Base-by-base conservation (phyloP, 1,140 invertebrate genomes). In the Galendromus occidentalis region DNA sequence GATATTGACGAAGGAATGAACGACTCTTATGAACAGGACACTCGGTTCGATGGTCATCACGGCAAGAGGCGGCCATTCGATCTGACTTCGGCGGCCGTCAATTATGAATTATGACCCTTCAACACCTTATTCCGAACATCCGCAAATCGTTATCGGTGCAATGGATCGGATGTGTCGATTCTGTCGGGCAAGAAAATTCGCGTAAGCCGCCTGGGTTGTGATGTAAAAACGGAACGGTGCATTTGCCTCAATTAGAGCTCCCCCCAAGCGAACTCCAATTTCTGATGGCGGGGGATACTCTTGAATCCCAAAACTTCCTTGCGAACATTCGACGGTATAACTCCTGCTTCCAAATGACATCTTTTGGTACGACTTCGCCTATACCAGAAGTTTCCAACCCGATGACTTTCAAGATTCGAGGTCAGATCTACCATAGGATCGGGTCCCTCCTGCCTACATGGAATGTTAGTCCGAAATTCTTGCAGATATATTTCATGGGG, bases 151-250 rank as follows among this genome's bases (percentile, higher is more conserved):
- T 9, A 39, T 39, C 33, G 33, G 33, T 9, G 9, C 33, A 63
- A 75, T 74, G 70, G 64, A 69, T 67, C 69, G 70, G 42, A 69
- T 76, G 68, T 75, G 71, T 67, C 42, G 70, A 67, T 67, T 74
- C 72, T 76, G 73, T 70, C 71, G 72, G 64, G 71, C 72, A 68
- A 73, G 74, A 39, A 76, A 76, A 72, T 76, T 72, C 67, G 72
- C 65, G 64, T 65, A 72, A 77, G 74, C 68, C 72, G 39, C 67
- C 68, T 68, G 73, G 73, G 71, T 72, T 76, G 67, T 76, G 73
- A 72, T 75, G 74, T 67, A 69, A 73, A 67, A 71, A 67, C 71
- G 72, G 72, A 9, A 73, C 72, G 71, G 69, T 74, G 12, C 71
- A 72, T 72, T 70, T 75, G 64, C 71, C 71, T 70, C 44, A 67